Conservation (phyloP, 2,888 invertebrate species). For the Epirrhoe alternata region DNA sequence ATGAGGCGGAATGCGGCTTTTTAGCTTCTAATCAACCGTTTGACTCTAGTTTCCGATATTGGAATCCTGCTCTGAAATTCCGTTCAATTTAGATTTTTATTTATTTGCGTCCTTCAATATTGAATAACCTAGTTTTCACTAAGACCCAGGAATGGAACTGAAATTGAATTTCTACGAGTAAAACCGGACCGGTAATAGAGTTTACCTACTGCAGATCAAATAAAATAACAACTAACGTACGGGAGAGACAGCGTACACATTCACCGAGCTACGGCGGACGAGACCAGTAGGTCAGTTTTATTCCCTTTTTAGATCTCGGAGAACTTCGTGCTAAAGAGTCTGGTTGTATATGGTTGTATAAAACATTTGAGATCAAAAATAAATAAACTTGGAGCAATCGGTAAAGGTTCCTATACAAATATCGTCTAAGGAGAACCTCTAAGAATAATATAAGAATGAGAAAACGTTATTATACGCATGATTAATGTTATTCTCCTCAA, state of each 20-base stretch:
- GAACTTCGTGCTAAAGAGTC: constrained; percentile 13
- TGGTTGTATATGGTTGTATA: constrained; percentile 16
- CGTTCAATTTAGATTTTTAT: constrained; percentile 46
- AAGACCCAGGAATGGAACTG: constrained; percentile 67
- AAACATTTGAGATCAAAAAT: constrained; percentile 5
- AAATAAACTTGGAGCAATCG: neutral
- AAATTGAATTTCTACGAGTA: constrained; percentile 80
- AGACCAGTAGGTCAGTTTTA: constrained; percentile 39
- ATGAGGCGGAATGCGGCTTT: constrained; percentile 19
- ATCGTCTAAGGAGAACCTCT: neutral
- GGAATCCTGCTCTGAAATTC: constrained; percentile 33
- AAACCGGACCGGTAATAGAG: constrained; percentile 78
- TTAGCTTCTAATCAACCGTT: constrained; percentile 26
- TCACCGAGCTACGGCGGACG: constrained; percentile 42
- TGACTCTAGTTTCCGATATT: constrained; percentile 27
- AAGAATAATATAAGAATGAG: constrained; percentile 17
- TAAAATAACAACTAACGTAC: constrained; percentile 72
- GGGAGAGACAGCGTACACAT: constrained; percentile 57
- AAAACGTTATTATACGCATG: constrained; percentile 28
- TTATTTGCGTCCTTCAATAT: constrained; percentile 64
- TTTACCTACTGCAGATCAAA: constrained; percentile 78
- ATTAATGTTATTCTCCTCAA: constrained; percentile 27
- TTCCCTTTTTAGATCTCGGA: constrained; percentile 36
- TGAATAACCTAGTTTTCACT: constrained; percentile 71
- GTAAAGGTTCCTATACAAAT: neutral